Base-by-base conservation (phyloP, 1,140 invertebrate genomes). In the Drosophila quadrilineata region DNA sequence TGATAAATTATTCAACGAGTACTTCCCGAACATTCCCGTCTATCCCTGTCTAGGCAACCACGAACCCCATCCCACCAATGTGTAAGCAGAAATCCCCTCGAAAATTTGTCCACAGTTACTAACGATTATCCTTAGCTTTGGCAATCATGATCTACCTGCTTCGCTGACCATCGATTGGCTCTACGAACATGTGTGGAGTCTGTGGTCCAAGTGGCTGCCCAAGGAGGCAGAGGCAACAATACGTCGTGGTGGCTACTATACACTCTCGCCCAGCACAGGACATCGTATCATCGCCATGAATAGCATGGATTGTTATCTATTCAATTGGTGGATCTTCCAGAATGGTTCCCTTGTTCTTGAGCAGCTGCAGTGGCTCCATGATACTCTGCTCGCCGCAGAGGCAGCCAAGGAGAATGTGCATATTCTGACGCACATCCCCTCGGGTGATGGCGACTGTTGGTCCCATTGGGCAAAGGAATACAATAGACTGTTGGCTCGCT, bases 21-120 rank as follows among this genome's bases (percentile, higher is more conserved):
- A 91, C 49, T 94, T 96, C 65, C 91, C 92, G 0, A 90, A 93
- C 28, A 93, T 91, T 24, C 91, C 92, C 2, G 91, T 98, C 6
- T 94, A 93, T 79, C 93, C 94, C 2, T 91, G 94, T 19, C 87
- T 98, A 36, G 96, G 96, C 38, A 98, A 98, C 87, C 97, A 98
- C 75, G 97, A 98, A 90, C 92, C 95, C 43, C 93, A 95, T 89
- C 96, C 96, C 9, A 90, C 95, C 1, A 97, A 98, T 90, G 92
- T 94, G 77, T 84, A 64, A 46, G 76, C 4, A 4, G 0, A 29
- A 9, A 16, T 3, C 4, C 8, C 10, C 9, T 19, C 9, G 21
- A 9, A n/a, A 6, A 9, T 3, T 12, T 8, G 14, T 5, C 12
- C 16, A 1, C 12, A 17, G 9, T 8, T 8, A 22, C 1, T 35